Percentiles rank a stretch among this genome's conserved stretches.
Evolutionary conservation across 2,113 vertebrate genomes (phyloP).

Genomic region (Cyanoderma ruficeps): DNA sequence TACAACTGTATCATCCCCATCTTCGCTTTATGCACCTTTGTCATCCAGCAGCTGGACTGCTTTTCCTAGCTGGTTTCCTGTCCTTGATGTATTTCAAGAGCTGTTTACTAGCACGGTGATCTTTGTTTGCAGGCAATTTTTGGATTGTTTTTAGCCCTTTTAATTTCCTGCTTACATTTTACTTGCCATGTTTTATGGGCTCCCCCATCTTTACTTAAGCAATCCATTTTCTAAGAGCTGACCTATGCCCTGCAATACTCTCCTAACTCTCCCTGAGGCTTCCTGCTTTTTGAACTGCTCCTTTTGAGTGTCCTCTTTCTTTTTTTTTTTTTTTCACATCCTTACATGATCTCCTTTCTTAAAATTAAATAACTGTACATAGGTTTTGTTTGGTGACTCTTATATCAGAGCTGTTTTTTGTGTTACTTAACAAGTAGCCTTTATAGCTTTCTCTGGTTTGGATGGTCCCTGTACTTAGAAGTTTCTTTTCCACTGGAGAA

Average conservation of each 20-base stretch:
- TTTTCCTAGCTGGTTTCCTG: not conserved
- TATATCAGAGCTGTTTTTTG: not conserved
- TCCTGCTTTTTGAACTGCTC: not conserved
- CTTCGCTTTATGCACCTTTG: not conserved
- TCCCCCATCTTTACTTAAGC: not conserved
- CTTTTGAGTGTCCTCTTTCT: not conserved
- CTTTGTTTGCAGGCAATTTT: not conserved
- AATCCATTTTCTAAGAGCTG: not conserved
- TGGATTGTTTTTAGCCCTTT: not conserved
- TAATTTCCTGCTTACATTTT: slow-evolving; percentile 30
- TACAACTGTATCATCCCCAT: not conserved
- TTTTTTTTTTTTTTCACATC: not conserved
- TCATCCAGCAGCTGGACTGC: not conserved
- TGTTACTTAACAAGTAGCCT: not conserved
- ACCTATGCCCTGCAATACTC: not conserved
- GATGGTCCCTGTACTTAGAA: not conserved
- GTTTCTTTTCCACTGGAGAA: not conserved
- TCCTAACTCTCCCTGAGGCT: not conserved
- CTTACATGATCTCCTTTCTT: not conserved
- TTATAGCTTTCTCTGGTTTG: not conserved
- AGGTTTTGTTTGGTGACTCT: not conserved
- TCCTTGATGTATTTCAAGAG: not conserved
- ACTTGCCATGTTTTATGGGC: not conserved
- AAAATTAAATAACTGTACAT: not conserved
- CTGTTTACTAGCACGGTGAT: not conserved